These are phyloP conservation scores for Rhynchomys soricoides DNA, from an alignment of 2,113 vertebrate species.

Conservation along the genomic window DNA sequence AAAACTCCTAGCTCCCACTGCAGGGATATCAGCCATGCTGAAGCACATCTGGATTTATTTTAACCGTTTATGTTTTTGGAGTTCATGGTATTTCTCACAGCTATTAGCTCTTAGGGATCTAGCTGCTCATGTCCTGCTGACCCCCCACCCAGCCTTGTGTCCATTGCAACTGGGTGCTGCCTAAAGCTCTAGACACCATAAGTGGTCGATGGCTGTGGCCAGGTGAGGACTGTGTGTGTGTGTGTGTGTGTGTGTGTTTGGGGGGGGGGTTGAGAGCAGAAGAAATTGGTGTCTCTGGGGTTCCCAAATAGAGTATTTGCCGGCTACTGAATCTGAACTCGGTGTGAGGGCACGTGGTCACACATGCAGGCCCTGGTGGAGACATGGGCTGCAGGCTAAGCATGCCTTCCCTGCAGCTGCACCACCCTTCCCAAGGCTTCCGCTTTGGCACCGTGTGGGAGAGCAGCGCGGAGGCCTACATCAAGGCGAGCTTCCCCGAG, in stretches of 20 bases:
- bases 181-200: too few relatives aligned
- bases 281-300: neutral
- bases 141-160: too few relatives aligned
- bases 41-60: neutral
- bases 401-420: conserved; percentile 86
- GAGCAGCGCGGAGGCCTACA: conserved; percentile 96
- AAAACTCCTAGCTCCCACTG: neutral
- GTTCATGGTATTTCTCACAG: neutral
- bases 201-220: neutral
- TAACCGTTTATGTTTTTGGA: neutral
- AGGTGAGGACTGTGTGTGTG: neutral
- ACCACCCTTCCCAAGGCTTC: conserved; percentile 93
- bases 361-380: too few relatives aligned
- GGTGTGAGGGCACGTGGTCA: neutral
- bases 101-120: neutral
- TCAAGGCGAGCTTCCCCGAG: conserved; percentile 95
- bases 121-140: neutral
- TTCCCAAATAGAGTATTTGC: neutral
- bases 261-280: neutral
- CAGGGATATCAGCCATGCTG: neutral
- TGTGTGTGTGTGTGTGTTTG: too few relatives aligned
- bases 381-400: neutral
- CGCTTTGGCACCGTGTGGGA: conserved; percentile 94
- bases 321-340: neutral
- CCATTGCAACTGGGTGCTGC: neutral